Base-by-base conservation (phyloP, 1,140 invertebrate species). In the Notospermus geniculatus region DNA sequence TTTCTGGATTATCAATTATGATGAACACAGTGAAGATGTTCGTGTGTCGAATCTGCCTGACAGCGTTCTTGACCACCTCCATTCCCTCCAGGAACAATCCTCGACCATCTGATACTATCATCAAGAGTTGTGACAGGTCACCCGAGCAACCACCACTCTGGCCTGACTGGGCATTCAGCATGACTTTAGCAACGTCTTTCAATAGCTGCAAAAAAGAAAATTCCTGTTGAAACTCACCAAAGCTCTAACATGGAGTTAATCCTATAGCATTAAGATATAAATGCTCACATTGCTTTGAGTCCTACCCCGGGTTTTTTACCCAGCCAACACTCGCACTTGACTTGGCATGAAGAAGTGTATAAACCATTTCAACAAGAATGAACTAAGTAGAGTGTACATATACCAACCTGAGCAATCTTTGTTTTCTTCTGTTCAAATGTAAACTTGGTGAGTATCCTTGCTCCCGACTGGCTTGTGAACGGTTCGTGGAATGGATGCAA, bases 21-120 rank as follows among this genome's bases (percentile, higher is more conserved):
- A 99, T 87, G 77, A 97, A 99, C 0, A 99, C 91, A 55, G 94
- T 84, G 77, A 99, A 98, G 63, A 99, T 89, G 43, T 91, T 87
- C 25, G 88, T 83, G 53, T 92, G 84, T 64, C 88, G 87, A 2
- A 93, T 91, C 71, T 87, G 82, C 68, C 91, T 84, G 1, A 98
- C 88, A 1, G 93, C 90, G 62, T 86, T 85, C 55, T 86, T 83
- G 0, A 99, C 89, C 43, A 82, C 84, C 0, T 89, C 86, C 67
- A 87, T 86, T 2, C 94, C 95, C 77, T 97, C 93, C n/a, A 88
- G 89, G 79, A 92, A 92, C 52, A 97, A 87, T 1, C 92, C 93
- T 53, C 93, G 86, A 0, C 97, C 97, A 84, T 99, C 97, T 9
- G 80, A 81, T 5, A 99, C 84, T 29, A 99, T 88, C 15, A 99